Percentiles rank a stretch among this genome's conserved stretches.
Conservation (phyloP, 2,113 vertebrate species). For the Colius striatus region DNA sequence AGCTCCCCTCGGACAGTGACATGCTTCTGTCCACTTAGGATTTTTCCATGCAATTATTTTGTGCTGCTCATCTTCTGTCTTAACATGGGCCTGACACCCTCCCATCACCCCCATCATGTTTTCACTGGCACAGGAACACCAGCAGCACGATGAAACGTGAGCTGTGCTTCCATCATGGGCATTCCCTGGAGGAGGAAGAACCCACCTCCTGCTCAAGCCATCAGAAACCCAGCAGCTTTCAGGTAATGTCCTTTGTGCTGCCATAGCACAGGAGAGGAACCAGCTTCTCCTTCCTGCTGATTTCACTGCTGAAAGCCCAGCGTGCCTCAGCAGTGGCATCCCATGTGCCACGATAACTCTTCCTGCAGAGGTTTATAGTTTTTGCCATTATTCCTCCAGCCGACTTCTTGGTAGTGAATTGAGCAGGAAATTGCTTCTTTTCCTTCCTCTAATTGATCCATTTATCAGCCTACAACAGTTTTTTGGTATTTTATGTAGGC, state of each 20-base stretch:
- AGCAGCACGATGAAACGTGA: background rate
- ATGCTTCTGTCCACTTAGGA: background rate
- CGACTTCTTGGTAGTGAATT: background rate
- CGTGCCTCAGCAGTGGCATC: background rate
- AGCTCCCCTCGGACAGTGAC: background rate
- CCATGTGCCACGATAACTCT: accelerated
- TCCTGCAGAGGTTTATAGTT: background rate
- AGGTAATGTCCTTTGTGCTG: background rate
- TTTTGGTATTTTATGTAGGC: background rate
- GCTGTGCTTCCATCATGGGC: background rate
- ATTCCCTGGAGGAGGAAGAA: accelerated
- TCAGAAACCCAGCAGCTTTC: background rate
- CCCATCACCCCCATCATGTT: background rate
- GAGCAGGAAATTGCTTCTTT: background rate
- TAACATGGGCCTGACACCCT: background rate
- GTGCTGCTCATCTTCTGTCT: background rate
- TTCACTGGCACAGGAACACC: background rate
- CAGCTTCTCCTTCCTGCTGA: background rate
- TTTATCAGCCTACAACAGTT: background rate
- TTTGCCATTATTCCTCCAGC: background rate
- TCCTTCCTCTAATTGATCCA: background rate
- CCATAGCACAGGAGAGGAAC: background rate
- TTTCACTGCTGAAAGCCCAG: background rate
- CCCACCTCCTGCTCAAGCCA: background rate
- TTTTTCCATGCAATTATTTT: background rate